Percentiles rank a stretch among this genome's conserved stretches.
Conservation (phyloP, 2,797 vertebrate genomes). For the Spinus pinus region DNA sequence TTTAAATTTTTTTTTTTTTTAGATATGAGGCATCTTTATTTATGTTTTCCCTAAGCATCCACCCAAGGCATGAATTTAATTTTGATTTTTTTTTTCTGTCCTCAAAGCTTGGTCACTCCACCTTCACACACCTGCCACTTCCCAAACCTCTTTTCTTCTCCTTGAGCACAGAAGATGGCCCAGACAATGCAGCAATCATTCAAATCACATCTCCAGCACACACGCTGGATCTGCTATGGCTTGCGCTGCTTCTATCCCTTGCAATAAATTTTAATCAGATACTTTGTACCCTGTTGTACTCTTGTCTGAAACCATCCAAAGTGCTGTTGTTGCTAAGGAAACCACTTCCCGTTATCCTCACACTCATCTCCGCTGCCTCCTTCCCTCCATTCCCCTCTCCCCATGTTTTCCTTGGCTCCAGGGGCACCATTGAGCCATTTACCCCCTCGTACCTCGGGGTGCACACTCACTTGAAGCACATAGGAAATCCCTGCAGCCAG, state of each 20-base stretch:
- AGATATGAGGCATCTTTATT: neutral
- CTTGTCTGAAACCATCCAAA: conserved; percentile 67
- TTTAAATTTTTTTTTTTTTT: neutral
- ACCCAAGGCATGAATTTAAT: neutral
- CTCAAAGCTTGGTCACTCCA: neutral
- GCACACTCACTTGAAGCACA: neutral
- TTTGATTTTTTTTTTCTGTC: neutral
- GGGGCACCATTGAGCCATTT: neutral
- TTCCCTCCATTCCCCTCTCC: conserved; percentile 11
- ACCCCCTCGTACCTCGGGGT: neutral
- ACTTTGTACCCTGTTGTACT: conserved; percentile 67
- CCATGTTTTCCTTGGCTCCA: neutral
- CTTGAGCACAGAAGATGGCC: neutral
- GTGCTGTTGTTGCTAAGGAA: conserved; percentile 74
- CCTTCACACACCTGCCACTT: neutral
- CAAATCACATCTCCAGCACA: neutral
- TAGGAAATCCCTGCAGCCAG: neutral
- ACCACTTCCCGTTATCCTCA: conserved; percentile 64
- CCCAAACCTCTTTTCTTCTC: neutral
- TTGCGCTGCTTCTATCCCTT: neutral
- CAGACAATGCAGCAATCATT: conserved; percentile 37
- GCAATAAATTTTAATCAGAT: conserved; percentile 75
- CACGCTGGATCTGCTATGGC: neutral
- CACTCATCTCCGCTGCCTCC: neutral
- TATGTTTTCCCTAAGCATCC: neutral